Percentiles rank a stretch among this genome's conserved stretches.
Evolutionary conservation across 2,797 vertebrate species (phyloP).

Genomic region (Rhinatrema bivittatum): DNA sequence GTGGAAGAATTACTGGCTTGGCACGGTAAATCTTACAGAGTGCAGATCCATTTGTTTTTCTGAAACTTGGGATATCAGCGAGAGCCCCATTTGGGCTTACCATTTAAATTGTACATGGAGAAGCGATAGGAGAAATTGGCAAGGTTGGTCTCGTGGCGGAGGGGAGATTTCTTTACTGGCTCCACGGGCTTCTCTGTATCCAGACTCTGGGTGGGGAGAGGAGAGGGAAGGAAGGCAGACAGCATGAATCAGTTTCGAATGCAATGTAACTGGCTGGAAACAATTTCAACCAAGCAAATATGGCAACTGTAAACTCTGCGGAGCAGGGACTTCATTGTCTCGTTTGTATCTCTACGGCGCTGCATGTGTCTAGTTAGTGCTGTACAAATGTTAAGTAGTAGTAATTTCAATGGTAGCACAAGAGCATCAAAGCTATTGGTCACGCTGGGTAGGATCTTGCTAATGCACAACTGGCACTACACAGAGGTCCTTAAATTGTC

Average conservation of each 20-base stretch:
- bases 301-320: too few species aligned
- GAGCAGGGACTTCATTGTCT: too few species aligned
- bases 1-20: too few species aligned
- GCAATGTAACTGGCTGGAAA: not conserved
- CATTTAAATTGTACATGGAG: constrained; percentile 97
- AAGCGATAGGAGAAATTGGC: constrained; percentile 97
- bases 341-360: too few species aligned
- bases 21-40: too few species aligned
- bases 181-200: constrained; percentile 83
- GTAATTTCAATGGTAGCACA: constrained; percentile 6
- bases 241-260: constrained; percentile 9
- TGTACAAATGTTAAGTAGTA: too few species aligned
- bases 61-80: too few species aligned
- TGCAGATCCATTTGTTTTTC: too few species aligned
- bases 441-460: too few species aligned
- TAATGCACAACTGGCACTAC: too few species aligned
- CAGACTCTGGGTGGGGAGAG: constrained; percentile 68
- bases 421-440: not conserved
- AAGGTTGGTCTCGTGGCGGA: constrained; percentile 92
- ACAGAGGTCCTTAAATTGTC: constrained; percentile 4
- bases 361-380: too few species aligned
- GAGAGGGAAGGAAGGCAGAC: not conserved
- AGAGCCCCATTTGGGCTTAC: too few species aligned
- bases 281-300: constrained; percentile 5
- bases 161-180: constrained; percentile 81